phyloP scores from a whole-genome alignment of 2,888 invertebrate genomes.

The Hipparchia semele region DNA sequence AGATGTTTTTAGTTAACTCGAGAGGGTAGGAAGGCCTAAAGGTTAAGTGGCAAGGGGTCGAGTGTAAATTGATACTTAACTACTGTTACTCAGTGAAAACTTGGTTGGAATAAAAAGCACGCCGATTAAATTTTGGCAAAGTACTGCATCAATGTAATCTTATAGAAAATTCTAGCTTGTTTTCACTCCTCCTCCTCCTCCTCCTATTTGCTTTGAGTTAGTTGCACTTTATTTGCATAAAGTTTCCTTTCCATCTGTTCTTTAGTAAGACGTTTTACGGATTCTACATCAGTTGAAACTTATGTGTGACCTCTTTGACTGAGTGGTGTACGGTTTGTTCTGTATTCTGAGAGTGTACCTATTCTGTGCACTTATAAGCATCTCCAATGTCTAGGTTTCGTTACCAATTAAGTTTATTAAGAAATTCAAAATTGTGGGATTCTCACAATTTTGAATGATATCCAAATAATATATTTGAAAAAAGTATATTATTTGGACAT shows the following conservation, averaged over 20 bases:
- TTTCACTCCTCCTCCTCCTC: not conserved
- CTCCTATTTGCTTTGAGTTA: conserved; percentile 14
- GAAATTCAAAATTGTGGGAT: not conserved
- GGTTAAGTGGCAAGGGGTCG: conserved; percentile 1
- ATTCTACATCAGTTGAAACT: conserved; percentile 7
- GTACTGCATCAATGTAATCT: conserved; percentile 11
- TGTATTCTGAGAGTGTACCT: too few relatives aligned
- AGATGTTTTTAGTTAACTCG: not conserved
- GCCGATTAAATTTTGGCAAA: conserved; percentile 5
- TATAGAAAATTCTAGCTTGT: conserved; percentile 11
- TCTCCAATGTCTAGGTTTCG: not conserved
- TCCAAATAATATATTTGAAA: too few relatives aligned
- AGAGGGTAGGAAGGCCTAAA: not conserved
- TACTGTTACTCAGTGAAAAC: not conserved
- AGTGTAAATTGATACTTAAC: not conserved
- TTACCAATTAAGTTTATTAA: not conserved
- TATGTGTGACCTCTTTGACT: not conserved
- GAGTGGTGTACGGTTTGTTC: not conserved
- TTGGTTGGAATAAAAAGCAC: conserved; percentile 7
- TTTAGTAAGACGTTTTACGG: not conserved
- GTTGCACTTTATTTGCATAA: conserved; percentile 16
- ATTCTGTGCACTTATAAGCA: not conserved
- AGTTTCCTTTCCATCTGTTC: conserved; percentile 16
- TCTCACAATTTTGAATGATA: too few relatives aligned
- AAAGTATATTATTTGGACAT: too few relatives aligned